Percentiles rank a stretch among this genome's conserved stretches.
Conservation (phyloP, 2,113 vertebrate species). For the Nerophis lumbriciformis region DNA sequence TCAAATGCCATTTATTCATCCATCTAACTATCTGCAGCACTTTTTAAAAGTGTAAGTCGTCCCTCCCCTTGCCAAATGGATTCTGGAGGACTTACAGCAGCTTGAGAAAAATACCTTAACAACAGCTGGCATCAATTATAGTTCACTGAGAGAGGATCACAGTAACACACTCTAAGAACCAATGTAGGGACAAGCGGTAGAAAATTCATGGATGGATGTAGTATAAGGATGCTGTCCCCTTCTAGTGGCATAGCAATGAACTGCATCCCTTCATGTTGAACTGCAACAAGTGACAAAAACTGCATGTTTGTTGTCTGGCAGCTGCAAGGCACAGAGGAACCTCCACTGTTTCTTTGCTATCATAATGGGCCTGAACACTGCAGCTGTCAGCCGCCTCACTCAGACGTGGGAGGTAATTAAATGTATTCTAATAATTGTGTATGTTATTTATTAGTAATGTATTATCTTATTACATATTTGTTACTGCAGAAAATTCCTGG, state of each 20-base stretch:
- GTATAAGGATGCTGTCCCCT: conserved; percentile 21
- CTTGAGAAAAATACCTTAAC: too few species aligned
- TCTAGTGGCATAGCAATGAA: conserved; percentile 39
- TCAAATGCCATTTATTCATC: too few species aligned
- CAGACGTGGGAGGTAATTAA: conserved; percentile 94
- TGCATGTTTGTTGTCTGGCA: conserved; percentile 43
- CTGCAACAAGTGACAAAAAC: background rate
- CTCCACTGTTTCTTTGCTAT: conserved; percentile 97
- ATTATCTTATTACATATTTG: background rate
- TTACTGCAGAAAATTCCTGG: conserved; percentile 89
- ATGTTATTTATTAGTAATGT: background rate
- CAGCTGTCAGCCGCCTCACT: conserved; percentile 87
- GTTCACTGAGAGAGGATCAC: too few species aligned
- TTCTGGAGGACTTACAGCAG: too few species aligned
- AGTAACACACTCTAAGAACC: too few species aligned
- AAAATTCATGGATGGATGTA: background rate
- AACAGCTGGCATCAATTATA: too few species aligned
- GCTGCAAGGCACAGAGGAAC: conserved; percentile 95
- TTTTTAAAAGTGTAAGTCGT: too few species aligned
- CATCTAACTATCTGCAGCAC: too few species aligned
- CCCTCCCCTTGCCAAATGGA: too few species aligned
- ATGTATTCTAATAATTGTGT: too few species aligned
- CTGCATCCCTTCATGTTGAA: conserved; percentile 11
- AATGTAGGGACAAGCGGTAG: too few species aligned
- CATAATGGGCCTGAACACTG: conserved; percentile 95